Evolutionary conservation across 2,797 vertebrate genomes (phyloP), one percentile per base, ranked within the genome.

Genomic region (Labeo calbasu): DNA sequence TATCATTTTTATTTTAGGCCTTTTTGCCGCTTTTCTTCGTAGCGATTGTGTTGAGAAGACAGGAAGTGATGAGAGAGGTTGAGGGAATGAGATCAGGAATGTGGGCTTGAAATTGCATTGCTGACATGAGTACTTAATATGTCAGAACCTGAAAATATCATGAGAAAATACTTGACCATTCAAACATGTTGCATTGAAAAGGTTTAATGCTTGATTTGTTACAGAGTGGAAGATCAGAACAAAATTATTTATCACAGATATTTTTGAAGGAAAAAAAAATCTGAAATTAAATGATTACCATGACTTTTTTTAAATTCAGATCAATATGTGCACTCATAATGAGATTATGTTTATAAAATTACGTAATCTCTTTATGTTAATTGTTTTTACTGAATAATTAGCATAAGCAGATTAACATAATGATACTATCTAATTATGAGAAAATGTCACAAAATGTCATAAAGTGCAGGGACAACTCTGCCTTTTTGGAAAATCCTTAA

Each of bases 1-100:
- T 83, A 66, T 76, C 10, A 23, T 57, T 77, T 77, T 77, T 83
- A 83, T 76, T 83, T 66, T 4, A 76, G 25, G 48, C 46, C 12
- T 68, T 83, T 51, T 53, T 40, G 46, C n/a, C 9, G 0, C 7
- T 77, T 69, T 43, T 43, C 21, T 55, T 57, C 4, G 10, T 68
- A n/a, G 6, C 11, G 23, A 19, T 68, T 57, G 10, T 68, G 63
- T 66, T 43, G 13, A 36, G 63, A 48, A 43, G 50, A 28, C n/a
- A 75, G 21, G 50, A 66, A 43, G 53, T 66, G n/a, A 65, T 81
- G 25, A 43, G 10, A 50, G 23, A 17, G 28, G 28, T 19, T 19
- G 40, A 77, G 69, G 40, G 11, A 48, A 72, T 32, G 17, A 43
- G 36, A 53, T 55, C 50, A 57, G 77, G 46, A 79, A 65, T 15